Conservation (phyloP, 2,888 invertebrate genomes). For the Drosophila mulleri region DNA sequence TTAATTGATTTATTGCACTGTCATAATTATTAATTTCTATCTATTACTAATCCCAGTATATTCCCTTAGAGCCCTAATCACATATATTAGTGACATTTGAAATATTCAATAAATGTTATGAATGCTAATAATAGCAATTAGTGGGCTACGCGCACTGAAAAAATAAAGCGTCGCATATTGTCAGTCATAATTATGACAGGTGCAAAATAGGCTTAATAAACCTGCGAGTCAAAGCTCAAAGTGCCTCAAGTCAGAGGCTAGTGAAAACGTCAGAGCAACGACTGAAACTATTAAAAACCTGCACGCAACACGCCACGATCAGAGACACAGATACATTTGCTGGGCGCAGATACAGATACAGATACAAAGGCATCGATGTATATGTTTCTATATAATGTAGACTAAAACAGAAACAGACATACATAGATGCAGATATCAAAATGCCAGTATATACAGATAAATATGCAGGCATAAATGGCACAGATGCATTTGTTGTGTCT, state of each 20-base stretch:
- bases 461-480: neutral
- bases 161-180: slow-evolving; percentile 27
- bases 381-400: too few species aligned
- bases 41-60: neutral
- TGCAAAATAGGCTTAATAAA: slow-evolving; percentile 9
- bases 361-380: neutral
- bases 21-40: neutral
- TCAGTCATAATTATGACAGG: slow-evolving; percentile 51
- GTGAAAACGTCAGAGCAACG: slow-evolving; percentile 29
- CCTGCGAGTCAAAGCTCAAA: slow-evolving; percentile 43
- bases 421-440: neutral
- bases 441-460: neutral
- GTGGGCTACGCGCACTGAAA: slow-evolving; percentile 17
- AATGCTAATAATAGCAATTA: slow-evolving; percentile 18
- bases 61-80: neutral
- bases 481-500: neutral
- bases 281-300: slow-evolving; percentile 31
- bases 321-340: slow-evolving; percentile 4
- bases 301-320: slow-evolving; percentile 32
- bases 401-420: neutral
- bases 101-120: slow-evolving; percentile 3
- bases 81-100: slow-evolving; percentile 1
- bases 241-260: slow-evolving; percentile 33
- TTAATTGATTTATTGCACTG: neutral
- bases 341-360: slow-evolving; percentile 8